Conservation (phyloP, 2,797 vertebrate genomes). For the Avahi laniger region DNA sequence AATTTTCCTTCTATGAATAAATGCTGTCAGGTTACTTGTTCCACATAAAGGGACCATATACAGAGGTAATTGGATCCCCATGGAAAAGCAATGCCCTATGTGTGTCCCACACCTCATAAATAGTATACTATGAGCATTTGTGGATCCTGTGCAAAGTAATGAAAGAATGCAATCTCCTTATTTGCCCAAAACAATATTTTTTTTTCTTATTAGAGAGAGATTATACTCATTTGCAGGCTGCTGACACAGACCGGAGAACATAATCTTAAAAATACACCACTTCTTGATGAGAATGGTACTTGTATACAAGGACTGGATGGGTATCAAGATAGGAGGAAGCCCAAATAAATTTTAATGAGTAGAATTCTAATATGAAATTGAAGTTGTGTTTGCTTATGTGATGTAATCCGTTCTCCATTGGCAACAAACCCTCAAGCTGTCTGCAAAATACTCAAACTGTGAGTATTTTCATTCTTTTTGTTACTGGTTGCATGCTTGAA, state of each 20-base stretch:
- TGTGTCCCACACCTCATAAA: constrained; percentile 42
- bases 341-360: constrained; percentile 14
- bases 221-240: background rate
- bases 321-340: background rate
- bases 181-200: background rate
- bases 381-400: background rate
- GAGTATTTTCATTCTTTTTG: background rate
- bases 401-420: background rate
- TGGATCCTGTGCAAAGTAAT: constrained; percentile 43
- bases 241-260: constrained; percentile 2
- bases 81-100: constrained; percentile 46
- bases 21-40: constrained; percentile 59
- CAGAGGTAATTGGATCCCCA: constrained; percentile 63
- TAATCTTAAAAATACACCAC: background rate
- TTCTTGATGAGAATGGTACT: constrained; percentile 29
- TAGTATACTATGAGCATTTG: constrained; percentile 29
- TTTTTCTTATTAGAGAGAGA: constrained; percentile 53
- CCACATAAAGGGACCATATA: background rate
- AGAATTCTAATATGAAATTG: background rate
- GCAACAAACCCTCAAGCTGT: background rate
- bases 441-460: background rate
- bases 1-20: constrained; percentile 66
- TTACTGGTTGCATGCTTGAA: background rate
- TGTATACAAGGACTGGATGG: background rate
- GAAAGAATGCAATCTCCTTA: constrained; percentile 45